Conservation (phyloP, 2,888 invertebrate genomes). For the Podotricha telesiphe region DNA sequence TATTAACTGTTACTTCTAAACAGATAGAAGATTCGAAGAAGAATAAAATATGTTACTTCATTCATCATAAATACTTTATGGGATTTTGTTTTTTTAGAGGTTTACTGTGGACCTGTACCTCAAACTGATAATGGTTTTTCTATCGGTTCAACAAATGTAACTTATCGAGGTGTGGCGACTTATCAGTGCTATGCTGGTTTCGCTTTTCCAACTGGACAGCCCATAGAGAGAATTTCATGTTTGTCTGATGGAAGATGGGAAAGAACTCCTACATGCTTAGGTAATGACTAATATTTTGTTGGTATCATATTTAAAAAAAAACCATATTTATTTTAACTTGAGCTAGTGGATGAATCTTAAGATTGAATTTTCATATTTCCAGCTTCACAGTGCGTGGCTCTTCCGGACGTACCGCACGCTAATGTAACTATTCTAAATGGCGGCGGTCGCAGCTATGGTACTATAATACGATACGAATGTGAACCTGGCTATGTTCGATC, state of each 20-base stretch:
- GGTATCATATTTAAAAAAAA: conserved; percentile 22
- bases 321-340: not conserved
- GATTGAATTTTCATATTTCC: conserved; percentile 35
- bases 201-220: conserved; percentile 93
- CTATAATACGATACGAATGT: conserved; percentile 95
- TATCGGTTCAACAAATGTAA: conserved; percentile 97
- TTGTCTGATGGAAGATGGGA: conserved; percentile 96
- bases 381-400: conserved; percentile 95
- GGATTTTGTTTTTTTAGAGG: conserved; percentile 81
- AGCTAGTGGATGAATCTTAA: conserved; percentile 7
- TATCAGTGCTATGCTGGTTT: conserved; percentile 99
- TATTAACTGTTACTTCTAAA: not conserved
- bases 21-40: no score
- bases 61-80: no score
- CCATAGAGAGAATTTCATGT: conserved; percentile 94
- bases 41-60: no score
- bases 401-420: conserved; percentile 94
- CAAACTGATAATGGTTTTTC: conserved; percentile 99
- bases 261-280: conserved; percentile 94
- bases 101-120: conserved; percentile 98
- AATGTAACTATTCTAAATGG: conserved; percentile 94
- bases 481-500: conserved; percentile 94
- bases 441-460: conserved; percentile 95
- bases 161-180: conserved; percentile 95
- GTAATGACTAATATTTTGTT: conserved; percentile 65